Percentiles rank a stretch among this genome's conserved stretches.
phyloP scores from a whole-genome alignment of 1,140 invertebrate genomes.

The Zaprionus lachaisei region DNA sequence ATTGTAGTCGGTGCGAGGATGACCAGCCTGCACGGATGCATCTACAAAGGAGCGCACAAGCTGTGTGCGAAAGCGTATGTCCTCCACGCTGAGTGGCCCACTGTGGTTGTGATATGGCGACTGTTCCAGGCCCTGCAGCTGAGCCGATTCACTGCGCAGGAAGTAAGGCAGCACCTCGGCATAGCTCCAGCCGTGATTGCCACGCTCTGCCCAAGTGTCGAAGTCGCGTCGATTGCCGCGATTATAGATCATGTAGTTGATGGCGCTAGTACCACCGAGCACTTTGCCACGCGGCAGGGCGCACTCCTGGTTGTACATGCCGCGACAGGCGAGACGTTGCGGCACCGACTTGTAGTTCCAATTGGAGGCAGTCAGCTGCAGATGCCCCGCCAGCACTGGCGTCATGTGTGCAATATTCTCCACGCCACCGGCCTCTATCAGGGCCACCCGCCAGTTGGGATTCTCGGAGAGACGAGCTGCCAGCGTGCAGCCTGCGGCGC shows the following conservation, averaged over 20 bases:
- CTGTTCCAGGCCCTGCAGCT: conserved; percentile 85
- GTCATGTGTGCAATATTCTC: conserved; percentile 89
- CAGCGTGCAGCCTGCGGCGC: conserved; percentile 92
- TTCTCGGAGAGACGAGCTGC: conserved; percentile 89
- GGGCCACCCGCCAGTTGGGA: conserved; percentile 86
- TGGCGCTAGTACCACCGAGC: conserved; percentile 90
- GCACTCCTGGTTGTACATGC: conserved; percentile 85
- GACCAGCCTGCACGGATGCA: conserved; percentile 87
- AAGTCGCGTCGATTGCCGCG: conserved; percentile 91
- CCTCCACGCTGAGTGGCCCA: conserved; percentile 86
- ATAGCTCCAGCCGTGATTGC: conserved; percentile 90
- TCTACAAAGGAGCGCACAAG: conserved; percentile 87
- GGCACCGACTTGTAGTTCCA: conserved; percentile 90
- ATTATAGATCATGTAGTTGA: conserved; percentile 96
- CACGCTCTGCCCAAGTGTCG: conserved; percentile 89
- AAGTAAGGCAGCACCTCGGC: conserved; percentile 89
- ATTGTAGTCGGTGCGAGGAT: conserved; percentile 88
- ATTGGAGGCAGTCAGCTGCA: conserved; percentile 87
- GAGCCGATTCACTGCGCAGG: conserved; percentile 87
- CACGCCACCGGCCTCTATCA: conserved; percentile 87
- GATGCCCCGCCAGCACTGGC: conserved; percentile 87
- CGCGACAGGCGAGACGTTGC: conserved; percentile 87
- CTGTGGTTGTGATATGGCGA: conserved; percentile 86
- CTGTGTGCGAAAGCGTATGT: conserved; percentile 86
- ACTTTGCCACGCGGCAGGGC: conserved; percentile 87